These are phyloP conservation scores for Mellivora capensis DNA, from an alignment of 2,113 vertebrate species.

Conservation along the genomic window DNA sequence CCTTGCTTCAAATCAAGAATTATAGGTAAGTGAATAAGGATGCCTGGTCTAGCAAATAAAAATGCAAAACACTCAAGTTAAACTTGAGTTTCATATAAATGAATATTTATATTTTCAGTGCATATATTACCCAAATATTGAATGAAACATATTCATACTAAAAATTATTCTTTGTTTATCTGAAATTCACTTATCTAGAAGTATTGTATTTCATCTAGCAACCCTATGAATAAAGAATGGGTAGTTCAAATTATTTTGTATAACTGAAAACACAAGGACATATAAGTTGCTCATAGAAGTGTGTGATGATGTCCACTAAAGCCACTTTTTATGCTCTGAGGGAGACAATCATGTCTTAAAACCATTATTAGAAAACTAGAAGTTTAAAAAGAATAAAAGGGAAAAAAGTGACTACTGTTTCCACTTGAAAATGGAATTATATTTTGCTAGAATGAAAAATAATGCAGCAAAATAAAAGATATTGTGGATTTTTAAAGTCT, in stretches of 20 bases:
- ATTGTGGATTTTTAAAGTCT: constrained; percentile 2
- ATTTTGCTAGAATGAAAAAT: constrained; percentile 56
- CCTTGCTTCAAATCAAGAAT: constrained; percentile 2
- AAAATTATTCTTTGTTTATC: neutral
- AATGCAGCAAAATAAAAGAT: constrained; percentile 44
- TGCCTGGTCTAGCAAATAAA: neutral
- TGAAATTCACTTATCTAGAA: constrained; percentile 1
- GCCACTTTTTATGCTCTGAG: constrained; percentile 57
- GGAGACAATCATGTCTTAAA: constrained; percentile 60
- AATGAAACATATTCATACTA: neutral
- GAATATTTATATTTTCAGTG: neutral
- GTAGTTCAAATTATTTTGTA: neutral
- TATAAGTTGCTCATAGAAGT: constrained; percentile 50
- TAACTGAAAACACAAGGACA: neutral
- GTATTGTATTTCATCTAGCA: neutral
- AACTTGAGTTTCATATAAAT: constrained; percentile 31
- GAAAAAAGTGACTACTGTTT: constrained; percentile 38
- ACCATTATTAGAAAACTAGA: constrained; percentile 54
- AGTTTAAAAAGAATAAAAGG: constrained; percentile 43
- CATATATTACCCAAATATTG: neutral
- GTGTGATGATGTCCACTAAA: constrained; percentile 41
- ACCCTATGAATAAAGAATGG: constrained; percentile 20
- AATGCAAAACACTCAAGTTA: neutral
- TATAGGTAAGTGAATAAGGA: neutral
- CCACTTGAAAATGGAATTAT: constrained; percentile 68